phyloP scores from a whole-genome alignment of 2,113 vertebrate genomes.

The Paratilapia polleni region DNA sequence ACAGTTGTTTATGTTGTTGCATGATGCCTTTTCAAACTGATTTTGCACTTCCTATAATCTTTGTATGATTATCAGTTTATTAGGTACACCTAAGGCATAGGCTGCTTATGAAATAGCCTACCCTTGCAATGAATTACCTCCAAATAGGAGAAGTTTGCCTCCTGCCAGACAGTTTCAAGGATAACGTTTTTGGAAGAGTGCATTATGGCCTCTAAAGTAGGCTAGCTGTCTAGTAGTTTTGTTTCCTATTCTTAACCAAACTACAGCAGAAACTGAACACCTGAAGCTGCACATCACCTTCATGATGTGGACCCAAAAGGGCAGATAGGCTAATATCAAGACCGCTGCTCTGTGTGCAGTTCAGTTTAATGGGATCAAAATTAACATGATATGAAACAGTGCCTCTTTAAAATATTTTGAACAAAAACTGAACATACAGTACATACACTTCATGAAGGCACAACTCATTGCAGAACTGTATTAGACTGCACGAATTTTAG shows the following conservation, averaged over 20 bases:
- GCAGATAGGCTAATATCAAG: not conserved
- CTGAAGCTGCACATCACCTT: not conserved
- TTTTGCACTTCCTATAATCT: not conserved
- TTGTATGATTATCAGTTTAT: not conserved
- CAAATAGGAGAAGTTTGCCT: not conserved
- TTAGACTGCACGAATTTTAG: not conserved
- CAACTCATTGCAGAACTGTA: not conserved
- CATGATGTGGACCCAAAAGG: not conserved
- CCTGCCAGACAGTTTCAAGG: not conserved
- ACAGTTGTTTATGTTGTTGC: not conserved
- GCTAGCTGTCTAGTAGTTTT: not conserved
- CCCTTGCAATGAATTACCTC: not conserved
- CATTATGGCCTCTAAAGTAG: not conserved
- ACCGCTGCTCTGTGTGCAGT: not conserved
- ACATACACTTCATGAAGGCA: not conserved
- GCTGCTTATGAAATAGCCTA: not conserved
- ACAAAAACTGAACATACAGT: not conserved
- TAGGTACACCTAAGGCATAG: not conserved
- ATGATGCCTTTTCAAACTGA: not conserved
- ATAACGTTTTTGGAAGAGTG: not conserved
- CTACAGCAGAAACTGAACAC: not conserved
- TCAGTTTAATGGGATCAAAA: conserved; percentile 1
- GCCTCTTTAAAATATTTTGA: not conserved
- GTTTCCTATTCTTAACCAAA: not conserved
- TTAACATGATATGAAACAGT: not conserved